Percentiles rank a stretch among this genome's conserved stretches.
Evolutionary conservation across 30 jellyfish, hydroid and myxozoan genomes (phyloP).

Genomic region (Aurelia sp.): DNA sequence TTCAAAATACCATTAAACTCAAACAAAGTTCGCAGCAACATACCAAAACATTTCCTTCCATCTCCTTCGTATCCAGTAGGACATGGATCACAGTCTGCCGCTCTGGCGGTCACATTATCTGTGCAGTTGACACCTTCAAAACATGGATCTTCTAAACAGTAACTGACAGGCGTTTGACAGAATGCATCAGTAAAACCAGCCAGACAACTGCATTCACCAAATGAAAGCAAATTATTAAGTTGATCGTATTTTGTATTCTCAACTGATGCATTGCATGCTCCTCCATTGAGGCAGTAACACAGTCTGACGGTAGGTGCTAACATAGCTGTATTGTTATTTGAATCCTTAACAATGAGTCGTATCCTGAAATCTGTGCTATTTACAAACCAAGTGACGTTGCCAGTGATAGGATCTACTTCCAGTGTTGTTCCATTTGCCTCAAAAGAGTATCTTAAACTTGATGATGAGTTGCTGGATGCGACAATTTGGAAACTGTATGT

Average conservation of each 20-base stretch:
- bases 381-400: slow-evolving; percentile 42
- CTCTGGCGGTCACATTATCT: slow-evolving; percentile 7
- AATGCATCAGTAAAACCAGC: slow-evolving; percentile 61
- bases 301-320: slow-evolving; percentile 46
- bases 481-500: slow-evolving; percentile 43
- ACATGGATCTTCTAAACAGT: slow-evolving; percentile 61
- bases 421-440: slow-evolving; percentile 57
- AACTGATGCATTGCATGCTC: slow-evolving; percentile 33
- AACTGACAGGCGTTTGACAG: slow-evolving; percentile 47
- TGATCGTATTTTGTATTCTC: slow-evolving; percentile 2
- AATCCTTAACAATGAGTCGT: slow-evolving; percentile 33
- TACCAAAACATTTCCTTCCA: slow-evolving; percentile 78
- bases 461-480: slow-evolving; percentile 35
- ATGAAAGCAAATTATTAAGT: slow-evolving; percentile 10
- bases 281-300: slow-evolving; percentile 81
- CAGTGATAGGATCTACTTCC: slow-evolving; percentile 41
- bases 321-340: slow-evolving; percentile 21
- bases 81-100: slow-evolving; percentile 67
- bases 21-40: neutral
- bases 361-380: slow-evolving; percentile 55
- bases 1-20: too few species aligned
- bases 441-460: slow-evolving; percentile 20
- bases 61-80: slow-evolving; percentile 72
- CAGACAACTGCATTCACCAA: slow-evolving; percentile 53
- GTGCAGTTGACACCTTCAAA: slow-evolving; percentile 70